Evolutionary conservation across 1,140 invertebrate genomes (phyloP).

Genomic region (Cotesia vestalis): DNA sequence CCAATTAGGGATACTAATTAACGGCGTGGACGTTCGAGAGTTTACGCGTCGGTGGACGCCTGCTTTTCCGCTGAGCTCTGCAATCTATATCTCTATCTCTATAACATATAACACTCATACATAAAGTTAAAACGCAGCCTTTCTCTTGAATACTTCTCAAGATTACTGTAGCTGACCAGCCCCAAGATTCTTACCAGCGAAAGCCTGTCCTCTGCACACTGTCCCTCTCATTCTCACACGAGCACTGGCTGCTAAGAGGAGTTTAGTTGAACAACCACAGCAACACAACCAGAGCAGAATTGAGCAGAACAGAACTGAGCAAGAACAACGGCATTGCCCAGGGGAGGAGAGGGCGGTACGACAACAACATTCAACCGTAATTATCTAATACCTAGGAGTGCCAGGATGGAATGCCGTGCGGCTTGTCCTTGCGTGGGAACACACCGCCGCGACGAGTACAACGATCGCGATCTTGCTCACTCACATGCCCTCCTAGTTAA

Average conservation of each 20-base stretch:
- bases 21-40: slow-evolving; percentile 33
- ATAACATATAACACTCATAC: not conserved
- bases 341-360: slow-evolving; percentile 44
- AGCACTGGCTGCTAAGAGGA: not conserved
- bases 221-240: slow-evolving; percentile 12
- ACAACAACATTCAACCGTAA: slow-evolving; percentile 45
- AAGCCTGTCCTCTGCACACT: not conserved
- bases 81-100: not conserved
- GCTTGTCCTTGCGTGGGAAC: slow-evolving; percentile 53
- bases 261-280: not conserved
- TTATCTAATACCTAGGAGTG: slow-evolving; percentile 54
- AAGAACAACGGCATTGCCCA: slow-evolving; percentile 13
- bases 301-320: not conserved
- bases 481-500: slow-evolving; percentile 3
- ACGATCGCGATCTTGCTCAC: slow-evolving; percentile 21
- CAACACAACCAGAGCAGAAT: slow-evolving; percentile 1
- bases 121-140: not conserved
- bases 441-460: slow-evolving; percentile 43
- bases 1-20: slow-evolving; percentile 40
- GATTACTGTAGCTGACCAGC: not conserved
- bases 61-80: slow-evolving; percentile 29
- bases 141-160: not conserved
- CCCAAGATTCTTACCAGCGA: slow-evolving; percentile 6
- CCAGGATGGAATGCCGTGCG: slow-evolving; percentile 47
- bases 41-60: slow-evolving; percentile 36